phyloP scores from a whole-genome alignment of 2,888 invertebrate species.

The Cerceris rybyensis region DNA sequence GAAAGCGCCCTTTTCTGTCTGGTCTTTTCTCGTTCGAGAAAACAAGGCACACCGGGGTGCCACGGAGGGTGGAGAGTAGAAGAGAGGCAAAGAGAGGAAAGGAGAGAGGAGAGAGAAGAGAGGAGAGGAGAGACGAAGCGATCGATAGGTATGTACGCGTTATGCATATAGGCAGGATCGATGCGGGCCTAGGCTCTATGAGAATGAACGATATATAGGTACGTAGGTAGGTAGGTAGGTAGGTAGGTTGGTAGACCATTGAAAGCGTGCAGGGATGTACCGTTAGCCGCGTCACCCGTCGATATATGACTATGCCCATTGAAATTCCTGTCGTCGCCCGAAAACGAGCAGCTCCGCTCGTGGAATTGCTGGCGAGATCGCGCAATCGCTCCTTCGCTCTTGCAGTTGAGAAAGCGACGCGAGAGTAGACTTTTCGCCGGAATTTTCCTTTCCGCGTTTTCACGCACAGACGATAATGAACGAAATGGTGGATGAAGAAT shows the following conservation, averaged over 20 bases:
- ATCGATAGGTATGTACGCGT: constrained; percentile 68
- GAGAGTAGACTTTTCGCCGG: not conserved
- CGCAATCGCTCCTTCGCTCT: constrained; percentile 27
- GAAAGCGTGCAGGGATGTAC: constrained; percentile 69
- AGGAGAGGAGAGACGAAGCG: constrained; percentile 51
- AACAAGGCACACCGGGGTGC: constrained; percentile 26
- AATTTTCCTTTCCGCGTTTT: too few species aligned
- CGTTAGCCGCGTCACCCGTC: constrained; percentile 63
- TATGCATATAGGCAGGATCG: constrained; percentile 68
- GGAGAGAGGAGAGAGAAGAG: constrained; percentile 34
- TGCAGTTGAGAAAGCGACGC: not conserved
- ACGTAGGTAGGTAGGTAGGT: constrained; percentile 53
- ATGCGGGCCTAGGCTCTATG: constrained; percentile 64
- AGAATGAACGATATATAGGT: constrained; percentile 66
- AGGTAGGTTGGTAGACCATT: constrained; percentile 69
- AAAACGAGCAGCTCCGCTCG: constrained; percentile 44
- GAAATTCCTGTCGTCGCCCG: constrained; percentile 59
- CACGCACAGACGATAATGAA: too few species aligned
- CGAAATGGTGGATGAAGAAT: not conserved
- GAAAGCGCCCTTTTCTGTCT: constrained; percentile 31
- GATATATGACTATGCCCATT: constrained; percentile 56
- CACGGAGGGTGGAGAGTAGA: constrained; percentile 23
- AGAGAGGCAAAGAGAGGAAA: constrained; percentile 19
- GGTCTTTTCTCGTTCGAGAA: constrained; percentile 47
- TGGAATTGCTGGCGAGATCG: constrained; percentile 23